These are phyloP conservation scores for Polydrusus pterygomalis DNA, from an alignment of 2,888 invertebrate species.

Conservation along the genomic window DNA sequence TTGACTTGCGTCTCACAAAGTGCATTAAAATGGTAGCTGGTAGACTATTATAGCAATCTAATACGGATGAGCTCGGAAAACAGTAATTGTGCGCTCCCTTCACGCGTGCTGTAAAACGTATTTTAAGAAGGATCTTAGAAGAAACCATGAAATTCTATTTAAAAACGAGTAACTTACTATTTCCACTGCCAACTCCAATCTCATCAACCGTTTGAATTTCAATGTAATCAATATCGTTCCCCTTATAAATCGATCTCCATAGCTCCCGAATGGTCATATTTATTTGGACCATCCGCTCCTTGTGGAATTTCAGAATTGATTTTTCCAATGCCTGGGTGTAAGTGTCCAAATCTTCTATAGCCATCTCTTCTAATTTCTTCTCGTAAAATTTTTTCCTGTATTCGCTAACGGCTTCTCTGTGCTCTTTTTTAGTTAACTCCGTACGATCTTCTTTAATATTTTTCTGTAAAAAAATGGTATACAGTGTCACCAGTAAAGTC, in stretches of 20 bases:
- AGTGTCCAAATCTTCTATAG: constrained; percentile 84
- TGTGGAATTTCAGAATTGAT: constrained; percentile 92
- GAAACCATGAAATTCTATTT: background rate
- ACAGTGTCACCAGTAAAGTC: too few relatives aligned
- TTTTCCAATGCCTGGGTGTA: constrained; percentile 89
- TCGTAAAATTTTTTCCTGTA: constrained; percentile 82
- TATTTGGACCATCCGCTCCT: constrained; percentile 85
- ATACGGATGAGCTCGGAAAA: too few relatives aligned
- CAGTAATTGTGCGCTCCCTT: too few relatives aligned
- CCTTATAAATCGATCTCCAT: constrained; percentile 88
- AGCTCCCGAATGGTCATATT: constrained; percentile 90
- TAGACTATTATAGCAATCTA: too few relatives aligned
- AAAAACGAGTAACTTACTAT: constrained; percentile 59
- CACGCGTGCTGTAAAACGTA: too few relatives aligned
- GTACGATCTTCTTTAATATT: constrained; percentile 11
- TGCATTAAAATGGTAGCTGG: too few relatives aligned
- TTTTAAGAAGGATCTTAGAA: too few relatives aligned
- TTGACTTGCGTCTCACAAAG: too few relatives aligned
- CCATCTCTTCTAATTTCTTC: constrained; percentile 76
- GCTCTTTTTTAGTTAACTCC: constrained; percentile 80
- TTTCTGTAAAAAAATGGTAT: constrained; percentile 18
- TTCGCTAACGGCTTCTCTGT: constrained; percentile 81
- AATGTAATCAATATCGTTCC: constrained; percentile 97
- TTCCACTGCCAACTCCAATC: constrained; percentile 71
- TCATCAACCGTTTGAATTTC: constrained; percentile 87